A percentile compares a stretch with the other conserved stretches of the same genome.
Conservation (phyloP, 1,140 invertebrate species). For the Hermetia illucens region DNA sequence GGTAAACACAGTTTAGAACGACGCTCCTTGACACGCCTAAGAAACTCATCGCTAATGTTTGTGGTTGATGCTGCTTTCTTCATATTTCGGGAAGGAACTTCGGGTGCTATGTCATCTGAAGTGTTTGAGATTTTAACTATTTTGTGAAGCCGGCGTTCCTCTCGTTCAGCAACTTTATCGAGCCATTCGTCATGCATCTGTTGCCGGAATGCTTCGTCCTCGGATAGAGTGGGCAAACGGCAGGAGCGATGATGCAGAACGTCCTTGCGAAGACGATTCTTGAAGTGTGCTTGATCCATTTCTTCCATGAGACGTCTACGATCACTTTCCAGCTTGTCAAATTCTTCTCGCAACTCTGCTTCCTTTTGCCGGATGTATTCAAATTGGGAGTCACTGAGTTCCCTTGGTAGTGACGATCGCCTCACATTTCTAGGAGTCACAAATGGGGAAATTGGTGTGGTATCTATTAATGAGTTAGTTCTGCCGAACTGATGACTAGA, state of each 20-base stretch:
- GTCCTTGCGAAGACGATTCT: constrained; percentile 11
- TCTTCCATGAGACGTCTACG: constrained; percentile 32
- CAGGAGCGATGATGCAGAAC: constrained; percentile 14
- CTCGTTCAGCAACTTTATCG: constrained; percentile 58
- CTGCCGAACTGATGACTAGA: too few species aligned
- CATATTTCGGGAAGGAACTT: constrained; percentile 9
- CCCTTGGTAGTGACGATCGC: constrained; percentile 44
- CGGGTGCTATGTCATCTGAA: constrained; percentile 13
- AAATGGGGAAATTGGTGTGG: constrained; percentile 33
- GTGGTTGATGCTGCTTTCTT: constrained; percentile 33
- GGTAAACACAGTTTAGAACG: constrained; percentile 24
- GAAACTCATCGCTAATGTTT: constrained; percentile 55
- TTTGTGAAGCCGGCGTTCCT: constrained; percentile 59
- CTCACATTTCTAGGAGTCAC: constrained; percentile 34
- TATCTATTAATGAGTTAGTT: constrained; percentile 33
- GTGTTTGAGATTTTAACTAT: constrained; percentile 51
- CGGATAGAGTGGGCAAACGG: constrained; percentile 31
- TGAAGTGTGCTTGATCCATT: constrained; percentile 15
- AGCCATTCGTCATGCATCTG: constrained; percentile 74
- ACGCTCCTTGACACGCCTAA: constrained; percentile 45
- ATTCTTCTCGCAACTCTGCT: constrained; percentile 44
- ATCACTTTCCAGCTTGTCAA: constrained; percentile 40
- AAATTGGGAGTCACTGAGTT: constrained; percentile 51
- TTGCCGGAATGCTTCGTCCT: constrained; percentile 51
- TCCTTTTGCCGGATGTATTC: constrained; percentile 51